Percentiles rank a stretch among this genome's conserved stretches.
These are phyloP conservation scores for Hetaerina titia DNA, from an alignment of 2,888 invertebrate species.

Conservation along the genomic window DNA sequence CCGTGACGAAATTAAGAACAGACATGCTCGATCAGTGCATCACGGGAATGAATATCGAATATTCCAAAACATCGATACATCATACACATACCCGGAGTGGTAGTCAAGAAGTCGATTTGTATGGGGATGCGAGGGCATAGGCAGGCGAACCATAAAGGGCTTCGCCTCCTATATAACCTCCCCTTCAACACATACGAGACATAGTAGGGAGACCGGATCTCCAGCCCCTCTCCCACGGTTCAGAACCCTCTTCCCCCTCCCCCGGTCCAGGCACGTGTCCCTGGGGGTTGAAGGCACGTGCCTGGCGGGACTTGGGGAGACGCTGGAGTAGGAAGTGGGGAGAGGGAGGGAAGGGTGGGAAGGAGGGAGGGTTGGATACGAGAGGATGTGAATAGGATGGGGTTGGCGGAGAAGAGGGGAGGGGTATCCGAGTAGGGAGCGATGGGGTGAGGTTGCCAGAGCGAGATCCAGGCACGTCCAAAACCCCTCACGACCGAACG, in stretches of 20 bases:
- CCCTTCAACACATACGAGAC: slow-evolving; percentile 5
- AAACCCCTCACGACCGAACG: background rate
- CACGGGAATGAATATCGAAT: too few relatives aligned
- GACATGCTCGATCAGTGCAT: too few relatives aligned
- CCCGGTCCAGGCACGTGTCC: slow-evolving; percentile 6
- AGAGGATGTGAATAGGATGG: background rate
- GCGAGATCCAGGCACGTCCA: background rate
- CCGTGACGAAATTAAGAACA: too few relatives aligned
- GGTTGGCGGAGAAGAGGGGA: background rate
- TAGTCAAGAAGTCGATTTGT: slow-evolving; percentile 16
- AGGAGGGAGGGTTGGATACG: background rate
- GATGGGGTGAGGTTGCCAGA: too few relatives aligned
- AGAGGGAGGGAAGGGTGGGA: background rate
- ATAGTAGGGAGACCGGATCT: background rate
- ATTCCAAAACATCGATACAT: background rate
- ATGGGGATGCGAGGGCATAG: background rate
- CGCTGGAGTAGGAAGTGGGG: background rate
- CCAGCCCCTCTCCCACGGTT: background rate
- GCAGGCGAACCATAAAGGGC: background rate
- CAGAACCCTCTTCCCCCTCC: background rate
- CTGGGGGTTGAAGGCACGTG: background rate
- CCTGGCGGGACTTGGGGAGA: background rate
- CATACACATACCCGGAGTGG: background rate
- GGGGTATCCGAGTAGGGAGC: background rate
- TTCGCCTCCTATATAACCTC: background rate